Evolutionary conservation across 2,888 invertebrate genomes (phyloP).

Genomic region (Yponomeuta evonymella): DNA sequence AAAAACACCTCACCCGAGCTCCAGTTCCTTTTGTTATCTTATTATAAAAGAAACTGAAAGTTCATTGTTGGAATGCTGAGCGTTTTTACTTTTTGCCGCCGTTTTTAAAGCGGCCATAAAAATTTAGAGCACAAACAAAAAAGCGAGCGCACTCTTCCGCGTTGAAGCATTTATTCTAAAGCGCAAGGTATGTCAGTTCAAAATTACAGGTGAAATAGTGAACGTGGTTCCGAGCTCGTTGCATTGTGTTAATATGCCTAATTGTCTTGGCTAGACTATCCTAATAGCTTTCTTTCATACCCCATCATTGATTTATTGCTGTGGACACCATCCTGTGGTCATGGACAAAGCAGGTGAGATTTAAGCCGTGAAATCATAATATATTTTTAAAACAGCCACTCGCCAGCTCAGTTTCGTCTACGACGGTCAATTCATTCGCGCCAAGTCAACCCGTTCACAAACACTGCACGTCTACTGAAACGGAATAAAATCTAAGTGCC

Average conservation of each 20-base stretch:
- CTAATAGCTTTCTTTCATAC: conserved; percentile 67
- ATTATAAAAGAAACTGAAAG: conserved; percentile 75
- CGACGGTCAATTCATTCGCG: conserved; percentile 2
- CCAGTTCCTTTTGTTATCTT: conserved; percentile 39
- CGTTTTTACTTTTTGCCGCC: conserved; percentile 52
- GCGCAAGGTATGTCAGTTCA: conserved; percentile 53
- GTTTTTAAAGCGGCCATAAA: conserved; percentile 58
- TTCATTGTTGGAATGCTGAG: conserved; percentile 51
- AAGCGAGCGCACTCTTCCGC: conserved; percentile 60
- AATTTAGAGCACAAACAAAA: conserved; percentile 70
- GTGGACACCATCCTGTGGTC: conserved; percentile 35
- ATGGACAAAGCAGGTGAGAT: conserved; percentile 44
- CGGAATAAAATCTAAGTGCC: conserved; percentile 12
- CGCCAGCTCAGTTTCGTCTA: conserved; percentile 23
- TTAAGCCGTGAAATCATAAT: conserved; percentile 32
- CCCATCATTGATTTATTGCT: conserved; percentile 64
- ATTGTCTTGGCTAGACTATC: conserved; percentile 52
- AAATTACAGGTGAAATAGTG: conserved; percentile 72
- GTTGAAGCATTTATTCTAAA: conserved; percentile 44
- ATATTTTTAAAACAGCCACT: conserved; percentile 22
- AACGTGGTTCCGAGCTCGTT: conserved; percentile 45
- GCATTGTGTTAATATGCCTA: conserved; percentile 61
- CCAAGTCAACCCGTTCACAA: background rate
- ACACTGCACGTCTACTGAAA: conserved; percentile 10
- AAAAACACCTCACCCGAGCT: conserved; percentile 63